Evolutionary conservation across 2,113 vertebrate species (phyloP).

Genomic region (Rhombomys opimus): DNA sequence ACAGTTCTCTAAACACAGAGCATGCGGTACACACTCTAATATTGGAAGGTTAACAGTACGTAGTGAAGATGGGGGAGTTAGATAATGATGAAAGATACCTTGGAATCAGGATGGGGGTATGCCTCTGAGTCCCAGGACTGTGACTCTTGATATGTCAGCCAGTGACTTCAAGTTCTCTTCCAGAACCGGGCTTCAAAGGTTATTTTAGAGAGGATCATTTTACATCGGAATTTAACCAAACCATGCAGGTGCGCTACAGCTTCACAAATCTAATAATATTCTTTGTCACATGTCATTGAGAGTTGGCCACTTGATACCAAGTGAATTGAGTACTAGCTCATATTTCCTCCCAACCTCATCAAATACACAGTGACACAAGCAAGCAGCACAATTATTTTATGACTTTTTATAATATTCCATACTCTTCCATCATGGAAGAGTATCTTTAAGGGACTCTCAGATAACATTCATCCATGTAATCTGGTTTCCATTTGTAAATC

Average conservation of each 20-base stretch:
- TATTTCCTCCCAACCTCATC: background rate
- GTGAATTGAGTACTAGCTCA: background rate
- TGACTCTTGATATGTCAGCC: background rate
- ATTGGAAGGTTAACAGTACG: background rate
- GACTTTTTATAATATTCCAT: background rate
- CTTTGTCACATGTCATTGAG: background rate
- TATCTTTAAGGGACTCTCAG: background rate
- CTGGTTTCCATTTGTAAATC: background rate
- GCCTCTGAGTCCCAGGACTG: no score
- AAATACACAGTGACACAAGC: background rate
- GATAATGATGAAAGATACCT: background rate
- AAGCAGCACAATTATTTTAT: background rate
- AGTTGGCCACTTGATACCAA: slow-evolving; percentile 6
- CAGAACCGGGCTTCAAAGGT: slow-evolving; percentile 17
- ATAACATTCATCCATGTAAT: background rate
- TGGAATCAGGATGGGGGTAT: background rate
- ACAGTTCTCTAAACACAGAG: background rate
- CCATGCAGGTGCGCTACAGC: background rate
- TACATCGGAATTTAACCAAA: background rate
- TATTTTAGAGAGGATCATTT: background rate
- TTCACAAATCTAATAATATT: background rate
- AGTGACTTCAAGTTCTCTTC: background rate
- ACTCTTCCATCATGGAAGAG: background rate
- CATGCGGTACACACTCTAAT: background rate
- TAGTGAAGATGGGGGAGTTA: background rate